Base-by-base conservation (phyloP, 2,888 invertebrate species). In the Cistogaster globosa region DNA sequence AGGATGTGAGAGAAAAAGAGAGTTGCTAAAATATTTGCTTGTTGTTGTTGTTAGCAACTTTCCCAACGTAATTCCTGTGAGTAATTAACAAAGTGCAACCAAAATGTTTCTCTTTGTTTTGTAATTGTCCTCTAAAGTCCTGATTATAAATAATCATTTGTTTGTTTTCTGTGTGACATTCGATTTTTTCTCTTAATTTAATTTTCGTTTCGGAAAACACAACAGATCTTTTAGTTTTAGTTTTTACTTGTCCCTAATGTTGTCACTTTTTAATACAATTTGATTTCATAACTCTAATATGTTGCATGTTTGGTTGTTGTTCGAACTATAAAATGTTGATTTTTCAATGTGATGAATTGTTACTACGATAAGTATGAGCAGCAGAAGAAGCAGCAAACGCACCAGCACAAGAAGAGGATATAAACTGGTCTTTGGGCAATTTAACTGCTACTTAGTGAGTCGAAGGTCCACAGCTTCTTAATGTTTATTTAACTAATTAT, bases 231-330 rank as follows among this genome's bases (percentile, higher is more conserved):
- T 71, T 48, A 57, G 55, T 65, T 45, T 63, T 22, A 75, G 20
- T 72, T 75, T 45, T 68, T 18, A 14, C 5, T 55, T 48, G 36
- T 57, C 18, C 38, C 45, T 65, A 20, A 16, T n/a, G 88, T 88
- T 90, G 90, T 90, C 90, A 89, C 88, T 88, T 88, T 87, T 87
- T 88, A 72, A 89, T 90, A 90, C 90, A 90, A 90, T 89, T 90
- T 90, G 90, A 90, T 90, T 90, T 90, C 89, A 90, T 87, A 88
- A 80, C 26, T 48, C 7, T 38, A 58, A 58, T 22, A 51, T 68
- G 58, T 71, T 71, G 45, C 9, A n/a, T 45, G 51, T 62, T 62
- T 60, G 42, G 53, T 78, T 60, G 22, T 88, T 88, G 87, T 88
- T 87, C 88, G 87, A 89, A 90, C 90, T 89, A 90, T 89, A 88